phyloP scores from a whole-genome alignment of 2,797 vertebrate genomes.

The Acipenser oxyrinchus region DNA sequence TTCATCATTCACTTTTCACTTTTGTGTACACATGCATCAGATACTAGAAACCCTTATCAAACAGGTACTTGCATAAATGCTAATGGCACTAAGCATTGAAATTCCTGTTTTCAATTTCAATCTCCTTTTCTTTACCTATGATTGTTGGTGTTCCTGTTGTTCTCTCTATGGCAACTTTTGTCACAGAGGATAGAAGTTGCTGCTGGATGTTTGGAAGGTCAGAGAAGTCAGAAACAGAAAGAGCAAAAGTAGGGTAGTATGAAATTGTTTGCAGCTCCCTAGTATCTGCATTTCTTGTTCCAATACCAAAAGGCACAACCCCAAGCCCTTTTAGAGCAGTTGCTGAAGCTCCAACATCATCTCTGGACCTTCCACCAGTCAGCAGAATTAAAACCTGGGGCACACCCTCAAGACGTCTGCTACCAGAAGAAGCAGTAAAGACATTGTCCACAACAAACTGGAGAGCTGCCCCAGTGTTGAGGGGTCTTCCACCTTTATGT shows the following conservation, averaged over 20 bases:
- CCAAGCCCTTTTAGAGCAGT: not conserved
- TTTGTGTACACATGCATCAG: no score
- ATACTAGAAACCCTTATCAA: no score
- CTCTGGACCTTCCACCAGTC: not conserved
- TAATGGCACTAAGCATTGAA: no score
- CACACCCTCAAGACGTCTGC: no score
- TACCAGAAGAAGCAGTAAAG: no score
- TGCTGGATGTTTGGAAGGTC: constrained; percentile 7
- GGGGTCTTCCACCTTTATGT: no score
- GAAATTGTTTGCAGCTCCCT: constrained; percentile 7
- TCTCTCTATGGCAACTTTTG: not conserved
- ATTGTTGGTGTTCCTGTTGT: not conserved
- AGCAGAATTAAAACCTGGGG: not conserved
- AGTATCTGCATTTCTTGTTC: constrained; percentile 4
- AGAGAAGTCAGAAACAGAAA: constrained; percentile 6
- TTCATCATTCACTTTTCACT: no score
- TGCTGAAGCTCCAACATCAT: not conserved
- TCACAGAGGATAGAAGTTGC: not conserved
- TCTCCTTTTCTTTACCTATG: not conserved
- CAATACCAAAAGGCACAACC: not conserved
- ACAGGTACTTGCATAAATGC: no score
- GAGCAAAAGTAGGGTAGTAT: not conserved
- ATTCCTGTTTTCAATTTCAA: no score
- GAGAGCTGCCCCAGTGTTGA: no score
- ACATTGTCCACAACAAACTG: no score